phyloP scores from a whole-genome alignment of 2,113 vertebrate genomes.

The Alosa alosa region DNA sequence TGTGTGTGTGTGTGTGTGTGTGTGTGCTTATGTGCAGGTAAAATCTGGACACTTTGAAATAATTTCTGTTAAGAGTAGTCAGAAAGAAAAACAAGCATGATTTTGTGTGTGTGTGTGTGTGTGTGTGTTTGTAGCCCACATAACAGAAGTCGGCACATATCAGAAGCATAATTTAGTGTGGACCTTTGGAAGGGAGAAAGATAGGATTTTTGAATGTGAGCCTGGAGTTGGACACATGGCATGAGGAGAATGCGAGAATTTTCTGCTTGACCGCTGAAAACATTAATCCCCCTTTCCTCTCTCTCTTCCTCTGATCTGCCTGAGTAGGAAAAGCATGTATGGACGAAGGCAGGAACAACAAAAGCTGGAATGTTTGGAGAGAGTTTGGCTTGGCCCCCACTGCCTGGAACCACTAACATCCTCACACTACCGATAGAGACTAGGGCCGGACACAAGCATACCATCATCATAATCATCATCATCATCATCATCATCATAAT shows the following conservation, averaged over 20 bases:
- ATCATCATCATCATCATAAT: not conserved
- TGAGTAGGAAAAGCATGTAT: not conserved
- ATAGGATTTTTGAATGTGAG: not conserved
- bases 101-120: not conserved
- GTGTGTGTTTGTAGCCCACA: not conserved
- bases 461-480: not conserved
- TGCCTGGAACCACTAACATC: not conserved
- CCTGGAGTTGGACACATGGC: not conserved
- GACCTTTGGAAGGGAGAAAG: not conserved
- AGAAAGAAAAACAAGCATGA: not conserved
- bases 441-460: not conserved
- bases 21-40: not conserved
- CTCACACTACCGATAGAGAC: not conserved
- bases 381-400: not conserved
- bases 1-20: constrained; percentile 12
- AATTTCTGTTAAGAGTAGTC: not conserved
- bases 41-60: not conserved
- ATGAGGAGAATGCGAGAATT: not conserved
- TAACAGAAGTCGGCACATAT: not conserved
- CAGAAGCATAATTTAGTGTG: not conserved
- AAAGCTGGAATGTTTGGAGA: not conserved
- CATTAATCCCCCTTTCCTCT: not conserved
- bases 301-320: not conserved
- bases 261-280: constrained; percentile 1
- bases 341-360: not conserved